Conservation (phyloP, 64 coral and sea anemone species). For the Pachyseris speciosa region DNA sequence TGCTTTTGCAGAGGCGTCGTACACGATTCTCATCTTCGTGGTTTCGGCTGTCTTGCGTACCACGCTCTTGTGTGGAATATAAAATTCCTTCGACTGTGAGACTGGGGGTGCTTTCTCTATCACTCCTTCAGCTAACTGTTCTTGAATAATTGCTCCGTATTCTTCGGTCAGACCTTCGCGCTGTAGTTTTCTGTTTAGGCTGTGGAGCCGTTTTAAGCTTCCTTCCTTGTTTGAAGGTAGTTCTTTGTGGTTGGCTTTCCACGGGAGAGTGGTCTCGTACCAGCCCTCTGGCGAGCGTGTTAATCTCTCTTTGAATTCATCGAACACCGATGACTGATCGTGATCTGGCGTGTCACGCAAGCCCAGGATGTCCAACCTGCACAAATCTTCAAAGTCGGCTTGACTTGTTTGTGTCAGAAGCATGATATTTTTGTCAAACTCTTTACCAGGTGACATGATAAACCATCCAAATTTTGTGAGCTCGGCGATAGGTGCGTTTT, state of each 20-base stretch:
- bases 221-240: no score
- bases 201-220: neutral
- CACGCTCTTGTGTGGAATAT: neutral
- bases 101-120: neutral
- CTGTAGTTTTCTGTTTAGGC: slow-evolving; percentile 10
- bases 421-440: neutral
- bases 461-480: slow-evolving; percentile 16
- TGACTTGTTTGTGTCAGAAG: no score
- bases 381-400: neutral
- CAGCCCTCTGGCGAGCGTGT: neutral
- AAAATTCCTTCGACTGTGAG: neutral
- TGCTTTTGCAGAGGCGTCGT: no score
- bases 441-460: slow-evolving; percentile 32
- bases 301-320: slow-evolving; percentile 14
- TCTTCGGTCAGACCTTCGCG: neutral
- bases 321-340: neutral
- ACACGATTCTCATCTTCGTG: neutral
- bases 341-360: slow-evolving; percentile 6
- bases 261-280: slow-evolving; percentile 24
- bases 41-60: neutral
- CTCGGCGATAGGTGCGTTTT: neutral
- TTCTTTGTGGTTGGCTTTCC: slow-evolving; percentile 31
- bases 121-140: slow-evolving; percentile 12
- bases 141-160: slow-evolving; percentile 12
- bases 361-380: slow-evolving; percentile 37